A percentile compares a stretch with the other conserved stretches of the same genome.
These are phyloP conservation scores for Progne subis DNA, from an alignment of 2,113 vertebrate species.

Conservation along the genomic window DNA sequence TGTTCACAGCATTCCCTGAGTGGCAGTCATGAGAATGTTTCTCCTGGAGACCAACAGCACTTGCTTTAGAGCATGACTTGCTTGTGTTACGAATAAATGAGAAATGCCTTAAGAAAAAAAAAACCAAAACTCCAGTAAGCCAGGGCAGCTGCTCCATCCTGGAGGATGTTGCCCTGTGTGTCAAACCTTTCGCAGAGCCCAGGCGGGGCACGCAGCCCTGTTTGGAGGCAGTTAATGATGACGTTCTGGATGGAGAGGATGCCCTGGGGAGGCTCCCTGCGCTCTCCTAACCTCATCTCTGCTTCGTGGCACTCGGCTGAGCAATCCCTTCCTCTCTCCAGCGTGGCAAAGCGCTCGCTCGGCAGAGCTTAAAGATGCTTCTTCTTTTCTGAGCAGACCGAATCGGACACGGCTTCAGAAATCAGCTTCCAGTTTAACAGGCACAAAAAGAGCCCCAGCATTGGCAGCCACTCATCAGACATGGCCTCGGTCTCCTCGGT, in stretches of 20 bases:
- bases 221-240: constrained; percentile 42
- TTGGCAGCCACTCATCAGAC: constrained; percentile 74
- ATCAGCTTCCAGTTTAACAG: constrained; percentile 73
- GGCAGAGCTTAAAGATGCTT: neutral
- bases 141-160: neutral
- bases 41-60: neutral
- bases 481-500: constrained; percentile 79
- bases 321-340: neutral
- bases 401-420: constrained; percentile 77
- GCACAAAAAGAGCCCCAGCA: constrained; percentile 71
- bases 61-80: neutral
- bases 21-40: neutral
- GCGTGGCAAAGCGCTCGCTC: neutral
- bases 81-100: neutral
- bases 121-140: neutral
- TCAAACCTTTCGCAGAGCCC: neutral
- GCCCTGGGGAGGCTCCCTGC: constrained; percentile 38
- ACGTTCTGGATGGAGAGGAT: neutral
- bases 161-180: neutral
- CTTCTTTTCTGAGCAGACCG: constrained; percentile 68
- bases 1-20: neutral
- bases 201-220: neutral
- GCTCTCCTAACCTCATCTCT: neutral
- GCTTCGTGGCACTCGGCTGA: constrained; percentile 27
- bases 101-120: neutral